These are phyloP conservation scores for Clarias platycephalus DNA, from an alignment of 2,797 vertebrate species.

Conservation along the genomic window DNA sequence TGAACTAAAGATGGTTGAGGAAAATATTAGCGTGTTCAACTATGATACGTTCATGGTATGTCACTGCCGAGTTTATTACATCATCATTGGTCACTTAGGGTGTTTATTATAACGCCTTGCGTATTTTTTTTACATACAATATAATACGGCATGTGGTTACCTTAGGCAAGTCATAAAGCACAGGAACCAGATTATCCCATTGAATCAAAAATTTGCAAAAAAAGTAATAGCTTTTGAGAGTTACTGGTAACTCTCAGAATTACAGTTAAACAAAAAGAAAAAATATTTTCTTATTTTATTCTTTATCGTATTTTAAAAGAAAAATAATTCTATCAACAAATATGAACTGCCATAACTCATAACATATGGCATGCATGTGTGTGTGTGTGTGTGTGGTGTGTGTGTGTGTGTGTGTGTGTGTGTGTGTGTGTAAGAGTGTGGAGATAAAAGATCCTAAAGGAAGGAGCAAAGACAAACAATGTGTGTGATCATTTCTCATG, in stretches of 20 bases:
- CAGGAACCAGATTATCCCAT: neutral
- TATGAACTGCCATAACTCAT: neutral
- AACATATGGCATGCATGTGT: neutral
- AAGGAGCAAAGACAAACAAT: constrained; percentile 11
- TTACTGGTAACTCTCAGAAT: neutral
- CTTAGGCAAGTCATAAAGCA: neutral
- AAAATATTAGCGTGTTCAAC: neutral
- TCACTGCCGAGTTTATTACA: neutral
- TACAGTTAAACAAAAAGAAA: too few species aligned
- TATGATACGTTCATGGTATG: neutral
- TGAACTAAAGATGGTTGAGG: neutral
- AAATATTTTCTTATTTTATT: too few species aligned
- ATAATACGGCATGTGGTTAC: neutral
- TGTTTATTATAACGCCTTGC: neutral
- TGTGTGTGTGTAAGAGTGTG: neutral
- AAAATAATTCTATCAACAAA: neutral
- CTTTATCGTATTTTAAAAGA: too few species aligned
- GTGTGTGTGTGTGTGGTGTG: neutral
- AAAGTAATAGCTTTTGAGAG: neutral
- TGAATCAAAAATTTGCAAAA: neutral
- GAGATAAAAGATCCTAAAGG: neutral
- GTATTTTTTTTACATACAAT: neutral
- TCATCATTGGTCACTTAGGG: neutral
- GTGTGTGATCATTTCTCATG: constrained; percentile 33
- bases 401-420: neutral